Evolutionary conservation across 2,797 vertebrate species (phyloP), one percentile per base, ranked within the genome.

Genomic region (Hemibagrus guttatus): DNA sequence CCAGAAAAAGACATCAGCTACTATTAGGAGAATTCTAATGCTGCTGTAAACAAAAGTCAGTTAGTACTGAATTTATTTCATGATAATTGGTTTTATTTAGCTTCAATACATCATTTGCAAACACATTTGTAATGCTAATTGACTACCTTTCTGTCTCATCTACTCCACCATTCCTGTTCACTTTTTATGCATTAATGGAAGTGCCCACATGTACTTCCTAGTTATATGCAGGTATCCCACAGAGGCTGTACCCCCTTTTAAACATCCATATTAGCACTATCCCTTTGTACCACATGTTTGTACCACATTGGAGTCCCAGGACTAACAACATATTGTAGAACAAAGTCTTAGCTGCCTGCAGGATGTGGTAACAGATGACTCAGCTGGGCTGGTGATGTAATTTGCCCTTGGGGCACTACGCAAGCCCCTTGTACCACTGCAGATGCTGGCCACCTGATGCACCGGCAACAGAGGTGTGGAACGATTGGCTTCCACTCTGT

Each of bases 371-470:
- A 79, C 75, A 58, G 75, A 79, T 35, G 54, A 79, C 54, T 58
- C 74, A 76, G 75, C 52, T 35, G 75, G 75, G 19, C 75, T 35
- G 54, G 28, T 79, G 75, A 79, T 58, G 75, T 58, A 35, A 58
- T 35, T 79, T 79, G 28, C 17, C 54, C 19, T 28, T 58, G 54
- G 28, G 28, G 75, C 35, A 9, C 11, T 58, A n/a, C 2, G 7
- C 54, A 4, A 58, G 58, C 11, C 19, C 31, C 54, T 31, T 13
- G 31, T 23, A 59, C 54, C 54, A 35, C 17, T 79, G 75, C 75
- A 58, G 75, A 58, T 23, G 52, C 75, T 39, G 75, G 31, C 52
- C 28, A 79, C 54, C 54, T 79, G 75, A 79, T 58, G 28, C 54
- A 58, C 75, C 54, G 28, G 54, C 75, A 17, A 58, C 28, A 23